Evolutionary conservation across 2,888 invertebrate genomes (phyloP), one percentile per base, ranked within the genome.

Genomic region (Gastrophysa polygoni): DNA sequence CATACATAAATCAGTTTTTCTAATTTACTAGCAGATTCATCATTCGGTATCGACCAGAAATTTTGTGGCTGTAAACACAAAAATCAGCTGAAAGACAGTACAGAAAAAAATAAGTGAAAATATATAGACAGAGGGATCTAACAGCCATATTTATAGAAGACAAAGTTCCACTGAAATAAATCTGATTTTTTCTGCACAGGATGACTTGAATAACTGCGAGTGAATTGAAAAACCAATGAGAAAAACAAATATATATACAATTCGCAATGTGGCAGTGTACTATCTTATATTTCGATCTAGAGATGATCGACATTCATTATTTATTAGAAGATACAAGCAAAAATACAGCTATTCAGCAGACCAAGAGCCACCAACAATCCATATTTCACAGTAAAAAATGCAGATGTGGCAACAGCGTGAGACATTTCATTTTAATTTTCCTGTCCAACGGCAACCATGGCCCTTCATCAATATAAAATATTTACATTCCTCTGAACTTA

Each of bases 1-100:
- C 81, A 77, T 81, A 81, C 81, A 78, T 75, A 68, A 75, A 80
- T 80, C 77, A 76, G 78, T 77, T 77, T 76, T 75, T 74, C 71
- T 68, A 68, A 71, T 77, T 78, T 77, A 76, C 78, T 75, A 77
- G 76, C 78, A 75, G 76, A 77, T 74, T 75, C 69, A 56, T 56
- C 59, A 57, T 63, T 55, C 49, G 24, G 7, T 24, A 24, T 24
- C 4, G 7, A 24, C 24, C 3, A 24, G 24, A 24, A 24, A 24
- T 24, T 3, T 24, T 24, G 3, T 7, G 24, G 4, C 7, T 7
- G 24, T 24, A 24, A 24, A 7, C 4, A 5, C 24, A 3, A 24
- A 24, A 24, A 3, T 24, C 7, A 24, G 3, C 7, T 24, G 7
- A 24, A 5, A 24, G 24, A 24, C 24, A 24, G 24, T 5, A 24